phyloP scores from a whole-genome alignment of 2,113 vertebrate species.

The Zapornia atra region DNA sequence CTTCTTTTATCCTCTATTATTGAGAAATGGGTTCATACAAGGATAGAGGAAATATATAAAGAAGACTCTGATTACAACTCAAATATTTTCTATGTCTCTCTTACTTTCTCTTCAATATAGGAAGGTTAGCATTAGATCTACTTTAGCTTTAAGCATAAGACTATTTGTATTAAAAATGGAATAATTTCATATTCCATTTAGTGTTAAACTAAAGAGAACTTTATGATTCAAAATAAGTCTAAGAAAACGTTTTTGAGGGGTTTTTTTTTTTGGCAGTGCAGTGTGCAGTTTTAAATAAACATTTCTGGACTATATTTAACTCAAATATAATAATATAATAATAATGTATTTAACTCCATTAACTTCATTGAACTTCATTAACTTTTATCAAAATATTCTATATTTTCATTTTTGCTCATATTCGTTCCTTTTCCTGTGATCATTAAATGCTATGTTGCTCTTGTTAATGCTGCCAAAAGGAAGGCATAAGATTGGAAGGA shows the following conservation, averaged over 20 bases:
- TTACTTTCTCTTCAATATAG: not conserved
- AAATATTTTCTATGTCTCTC: not conserved
- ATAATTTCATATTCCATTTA: not conserved
- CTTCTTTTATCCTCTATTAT: not conserved
- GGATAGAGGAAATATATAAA: not conserved
- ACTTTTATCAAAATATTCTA: not conserved
- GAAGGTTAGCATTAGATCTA: not conserved
- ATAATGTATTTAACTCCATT: not conserved
- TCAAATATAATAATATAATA: not conserved
- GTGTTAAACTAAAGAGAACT: not conserved
- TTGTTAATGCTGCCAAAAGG: not conserved
- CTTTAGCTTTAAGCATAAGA: not conserved
- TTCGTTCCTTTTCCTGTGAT: not conserved
- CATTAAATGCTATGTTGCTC: not conserved
- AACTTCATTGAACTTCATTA: not conserved
- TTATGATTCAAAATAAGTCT: not conserved
- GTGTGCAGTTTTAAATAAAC: not conserved
- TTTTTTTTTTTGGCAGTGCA: not conserved
- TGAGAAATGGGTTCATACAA: not conserved
- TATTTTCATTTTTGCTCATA: not conserved
- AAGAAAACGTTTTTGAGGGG: not conserved
- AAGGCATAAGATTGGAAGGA: not conserved
- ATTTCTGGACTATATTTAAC: not conserved
- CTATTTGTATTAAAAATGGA: not conserved
- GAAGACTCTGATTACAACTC: not conserved